Base-by-base conservation (phyloP, 2,113 vertebrate genomes). In the Ciconia maguari region DNA sequence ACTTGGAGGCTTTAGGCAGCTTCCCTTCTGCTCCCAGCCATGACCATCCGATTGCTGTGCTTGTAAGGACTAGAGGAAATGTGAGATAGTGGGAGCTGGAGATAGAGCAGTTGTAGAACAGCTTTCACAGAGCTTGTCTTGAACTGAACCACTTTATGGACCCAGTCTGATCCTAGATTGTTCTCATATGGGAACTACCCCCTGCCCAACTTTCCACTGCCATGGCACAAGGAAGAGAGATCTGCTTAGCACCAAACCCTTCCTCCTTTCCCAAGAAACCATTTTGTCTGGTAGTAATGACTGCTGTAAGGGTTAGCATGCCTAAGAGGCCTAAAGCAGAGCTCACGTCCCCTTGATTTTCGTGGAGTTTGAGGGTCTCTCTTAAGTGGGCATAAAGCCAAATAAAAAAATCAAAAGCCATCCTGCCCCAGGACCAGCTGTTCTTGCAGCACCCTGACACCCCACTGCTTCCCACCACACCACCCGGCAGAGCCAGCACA, bases 401-500 rank as follows among this genome's bases (percentile, higher is more conserved):
- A 51, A 42, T 11, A 6, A 22, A 89, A 72, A 32, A 58, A 36
- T 48, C 4, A 21, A 57, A 78, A 82, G 7, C 55, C 34, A 24
- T 30, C 27, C 36, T 66, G 41, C 60, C 11, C 32, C 9, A 16
- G 16, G 22, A n/a, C 46, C 72, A 64, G 48, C 70, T 88, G 58
- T 44, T 83, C 71, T 30, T n/a, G 36, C 38, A 44, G 38, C n/a
- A 41, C 46, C 27, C 30, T 41, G 58, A 17, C 65, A 62, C 54
- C 26, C 30, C 7, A 2, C 69, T 55, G 57, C 57, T 68, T 85
- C 78, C 78, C 68, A 49, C 30, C 13, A 2, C 9, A 62, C 21
- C 29, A 21, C 25, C 57, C 12, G 0, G 36, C 85, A 71, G 65
- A 71, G 34, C 68, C 0, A 0, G 68, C 29, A 14, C 5, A 13